These are phyloP conservation scores for Condylura cristata DNA, from an alignment of 2,113 vertebrate genomes.

Conservation along the genomic window DNA sequence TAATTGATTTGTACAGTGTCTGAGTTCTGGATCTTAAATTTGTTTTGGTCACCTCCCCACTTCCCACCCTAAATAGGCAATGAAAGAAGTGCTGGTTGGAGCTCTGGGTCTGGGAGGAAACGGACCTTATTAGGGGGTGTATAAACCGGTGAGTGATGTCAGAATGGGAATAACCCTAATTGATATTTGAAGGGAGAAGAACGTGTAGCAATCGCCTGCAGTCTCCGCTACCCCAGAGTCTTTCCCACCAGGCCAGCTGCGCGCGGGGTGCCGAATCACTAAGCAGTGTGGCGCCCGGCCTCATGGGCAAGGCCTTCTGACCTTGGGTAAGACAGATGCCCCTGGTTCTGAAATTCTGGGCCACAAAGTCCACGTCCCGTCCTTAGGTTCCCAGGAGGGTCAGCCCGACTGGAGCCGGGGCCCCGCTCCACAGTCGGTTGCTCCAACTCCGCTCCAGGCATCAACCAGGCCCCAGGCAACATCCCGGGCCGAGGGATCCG, in stretches of 20 bases:
- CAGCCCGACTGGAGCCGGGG: background rate
- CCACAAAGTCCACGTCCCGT: background rate
- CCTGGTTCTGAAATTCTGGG: background rate
- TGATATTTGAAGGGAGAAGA: background rate
- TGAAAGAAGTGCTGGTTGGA: background rate
- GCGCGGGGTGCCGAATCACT: background rate
- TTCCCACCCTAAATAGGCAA: background rate
- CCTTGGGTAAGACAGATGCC: background rate
- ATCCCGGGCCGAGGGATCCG: background rate
- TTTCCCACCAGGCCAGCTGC: background rate
- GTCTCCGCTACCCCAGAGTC: background rate
- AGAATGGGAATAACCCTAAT: background rate
- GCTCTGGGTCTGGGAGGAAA: background rate
- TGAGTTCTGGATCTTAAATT: conserved; percentile 60
- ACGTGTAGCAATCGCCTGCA: accelerated
- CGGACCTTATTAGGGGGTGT: background rate
- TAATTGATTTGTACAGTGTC: conserved; percentile 73
- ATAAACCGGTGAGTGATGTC: conserved; percentile 48
- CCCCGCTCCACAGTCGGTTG: background rate
- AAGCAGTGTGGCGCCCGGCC: background rate
- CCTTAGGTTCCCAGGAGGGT: background rate
- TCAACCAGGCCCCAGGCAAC: background rate
- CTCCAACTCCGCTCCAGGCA: background rate
- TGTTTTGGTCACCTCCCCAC: background rate
- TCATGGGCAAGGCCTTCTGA: no score